phyloP scores from a whole-genome alignment of 2,113 vertebrate genomes.

The Glaucomys volans region DNA sequence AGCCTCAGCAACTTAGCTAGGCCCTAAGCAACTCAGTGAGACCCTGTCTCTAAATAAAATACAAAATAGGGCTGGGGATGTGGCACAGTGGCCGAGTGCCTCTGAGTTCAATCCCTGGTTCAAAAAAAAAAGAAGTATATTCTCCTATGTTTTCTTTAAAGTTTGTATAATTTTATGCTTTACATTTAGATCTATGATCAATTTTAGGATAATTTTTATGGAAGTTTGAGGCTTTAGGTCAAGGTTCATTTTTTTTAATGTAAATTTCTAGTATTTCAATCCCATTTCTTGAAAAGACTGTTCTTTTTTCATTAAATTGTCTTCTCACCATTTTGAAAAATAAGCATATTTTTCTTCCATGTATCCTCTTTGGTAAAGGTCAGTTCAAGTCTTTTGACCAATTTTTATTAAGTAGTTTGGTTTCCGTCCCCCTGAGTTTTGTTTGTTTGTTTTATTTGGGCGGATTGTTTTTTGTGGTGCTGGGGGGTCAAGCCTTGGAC shows the following conservation, averaged over 20 bases:
- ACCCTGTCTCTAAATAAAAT: too few relatives aligned
- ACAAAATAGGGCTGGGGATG: too few relatives aligned
- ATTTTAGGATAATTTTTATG: neutral
- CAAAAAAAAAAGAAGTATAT: too few relatives aligned
- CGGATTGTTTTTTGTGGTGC: neutral
- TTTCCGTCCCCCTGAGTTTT: too few relatives aligned
- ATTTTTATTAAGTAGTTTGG: neutral
- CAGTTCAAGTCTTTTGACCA: neutral
- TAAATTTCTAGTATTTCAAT: neutral
- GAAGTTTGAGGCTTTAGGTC: neutral
- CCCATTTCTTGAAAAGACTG: constrained; percentile 4
- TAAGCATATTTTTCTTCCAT: neutral
- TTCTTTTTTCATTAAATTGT: neutral
- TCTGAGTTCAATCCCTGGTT: too few relatives aligned
- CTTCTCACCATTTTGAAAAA: constrained; percentile 8
- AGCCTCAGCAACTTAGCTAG: too few relatives aligned
- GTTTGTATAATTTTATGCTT: neutral
- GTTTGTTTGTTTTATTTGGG: neutral
- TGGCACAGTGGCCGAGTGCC: too few relatives aligned
- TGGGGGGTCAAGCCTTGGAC: neutral
- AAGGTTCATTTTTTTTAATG: neutral
- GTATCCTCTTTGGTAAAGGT: neutral
- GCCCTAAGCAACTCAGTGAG: too few relatives aligned
- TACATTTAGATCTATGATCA: neutral
- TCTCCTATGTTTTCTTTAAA: neutral